Conservation (phyloP, 2,113 vertebrate genomes). For the Nymphicus hollandicus region DNA sequence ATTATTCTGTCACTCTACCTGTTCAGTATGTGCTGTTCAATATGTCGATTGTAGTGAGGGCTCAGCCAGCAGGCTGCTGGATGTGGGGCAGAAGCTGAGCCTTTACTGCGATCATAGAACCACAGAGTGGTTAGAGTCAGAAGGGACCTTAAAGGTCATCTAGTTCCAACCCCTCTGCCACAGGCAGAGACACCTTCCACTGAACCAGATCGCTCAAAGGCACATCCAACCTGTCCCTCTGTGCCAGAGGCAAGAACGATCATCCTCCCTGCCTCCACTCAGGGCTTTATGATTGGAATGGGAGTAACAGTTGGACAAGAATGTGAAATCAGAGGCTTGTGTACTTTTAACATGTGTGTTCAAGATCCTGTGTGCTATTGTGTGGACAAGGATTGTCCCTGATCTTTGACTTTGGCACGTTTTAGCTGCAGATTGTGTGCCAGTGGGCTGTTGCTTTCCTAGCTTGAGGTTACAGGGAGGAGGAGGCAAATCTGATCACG, state of each 20-base stretch:
- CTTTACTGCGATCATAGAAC: neutral
- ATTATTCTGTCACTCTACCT: neutral
- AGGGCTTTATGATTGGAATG: neutral
- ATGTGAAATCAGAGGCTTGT: neutral
- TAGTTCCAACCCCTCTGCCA: neutral
- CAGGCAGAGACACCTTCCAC: neutral
- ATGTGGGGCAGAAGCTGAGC: neutral
- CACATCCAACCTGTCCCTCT: neutral
- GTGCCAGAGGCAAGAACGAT: neutral
- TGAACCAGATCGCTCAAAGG: neutral
- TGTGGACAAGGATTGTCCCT: neutral
- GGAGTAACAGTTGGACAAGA: neutral
- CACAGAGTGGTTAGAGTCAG: neutral
- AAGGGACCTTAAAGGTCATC: neutral
- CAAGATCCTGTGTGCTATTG: neutral
- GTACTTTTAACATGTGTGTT: neutral
- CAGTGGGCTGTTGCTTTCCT: neutral
- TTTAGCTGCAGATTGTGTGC: neutral
- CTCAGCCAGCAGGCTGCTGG: neutral
- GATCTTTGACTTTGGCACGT: neutral
- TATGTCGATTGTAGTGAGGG: neutral
- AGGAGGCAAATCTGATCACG: neutral
- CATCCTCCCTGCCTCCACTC: neutral
- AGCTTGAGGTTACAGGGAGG: neutral
- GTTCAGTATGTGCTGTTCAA: neutral